Evolutionary conservation across 2,888 invertebrate species (phyloP).

Genomic region (Pyrrhia umbra): DNA sequence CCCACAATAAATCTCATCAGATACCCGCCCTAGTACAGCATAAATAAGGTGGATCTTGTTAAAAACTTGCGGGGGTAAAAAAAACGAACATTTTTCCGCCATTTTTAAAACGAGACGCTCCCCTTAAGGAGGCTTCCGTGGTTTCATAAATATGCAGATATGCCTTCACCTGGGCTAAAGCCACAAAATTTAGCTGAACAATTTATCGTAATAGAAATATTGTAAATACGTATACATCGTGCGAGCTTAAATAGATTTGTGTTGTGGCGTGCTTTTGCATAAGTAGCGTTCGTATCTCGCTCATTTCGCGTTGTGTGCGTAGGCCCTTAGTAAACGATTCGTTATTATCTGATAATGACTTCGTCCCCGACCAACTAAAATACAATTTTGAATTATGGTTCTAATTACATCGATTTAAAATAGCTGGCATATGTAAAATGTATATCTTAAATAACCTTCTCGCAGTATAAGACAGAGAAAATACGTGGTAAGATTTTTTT

Average conservation of each 20-base stretch:
- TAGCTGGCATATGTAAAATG: constrained; percentile 25
- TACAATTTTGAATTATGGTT: constrained; percentile 54
- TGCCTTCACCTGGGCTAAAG: constrained; percentile 88
- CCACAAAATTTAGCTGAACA: constrained; percentile 86
- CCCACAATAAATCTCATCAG: constrained; percentile 82
- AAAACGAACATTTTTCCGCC: constrained; percentile 84
- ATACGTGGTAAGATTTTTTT: background rate
- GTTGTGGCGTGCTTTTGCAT: constrained; percentile 85
- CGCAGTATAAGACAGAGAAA: constrained; percentile 12
- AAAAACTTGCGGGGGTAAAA: constrained; percentile 84
- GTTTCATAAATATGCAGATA: constrained; percentile 90
- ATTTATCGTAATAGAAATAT: constrained; percentile 89
- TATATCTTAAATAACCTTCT: constrained; percentile 16
- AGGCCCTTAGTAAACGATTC: constrained; percentile 78
- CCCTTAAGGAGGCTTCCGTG: constrained; percentile 86
- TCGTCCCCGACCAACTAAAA: constrained; percentile 59
- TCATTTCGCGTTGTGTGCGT: constrained; percentile 78
- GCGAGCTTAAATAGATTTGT: constrained; percentile 85
- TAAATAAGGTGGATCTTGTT: constrained; percentile 90
- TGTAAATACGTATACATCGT: constrained; percentile 86
- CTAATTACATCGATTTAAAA: constrained; percentile 58
- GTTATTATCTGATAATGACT: constrained; percentile 78
- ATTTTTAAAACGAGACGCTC: constrained; percentile 85
- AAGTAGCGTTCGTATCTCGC: constrained; percentile 76
- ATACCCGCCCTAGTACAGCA: constrained; percentile 84